Percentiles rank a stretch among this genome's conserved stretches.
Evolutionary conservation across 1,140 invertebrate species (phyloP).

Genomic region (Andricus grossulariae): DNA sequence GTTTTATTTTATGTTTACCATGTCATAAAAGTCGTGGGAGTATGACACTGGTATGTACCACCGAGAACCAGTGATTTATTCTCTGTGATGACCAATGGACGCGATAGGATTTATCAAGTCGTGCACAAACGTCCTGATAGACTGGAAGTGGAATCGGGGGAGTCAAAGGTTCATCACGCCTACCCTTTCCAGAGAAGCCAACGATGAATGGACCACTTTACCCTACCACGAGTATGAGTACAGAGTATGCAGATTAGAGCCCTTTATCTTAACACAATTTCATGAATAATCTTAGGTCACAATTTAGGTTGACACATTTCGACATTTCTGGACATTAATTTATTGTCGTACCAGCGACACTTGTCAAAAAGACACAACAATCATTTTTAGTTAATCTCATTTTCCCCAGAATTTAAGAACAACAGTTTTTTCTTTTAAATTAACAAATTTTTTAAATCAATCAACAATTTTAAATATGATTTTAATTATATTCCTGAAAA

Average conservation of each 20-base stretch:
- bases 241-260: too few species aligned
- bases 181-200: constrained; percentile 7
- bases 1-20: background rate
- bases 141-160: background rate
- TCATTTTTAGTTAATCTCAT: constrained; percentile 6
- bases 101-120: constrained; percentile 31
- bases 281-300: too few species aligned
- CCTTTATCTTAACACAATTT: background rate
- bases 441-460: too few species aligned
- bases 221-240: background rate
- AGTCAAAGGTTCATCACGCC: constrained; percentile 35
- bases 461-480: too few species aligned
- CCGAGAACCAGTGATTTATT: background rate
- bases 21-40: constrained; percentile 5
- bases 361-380: background rate
- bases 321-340: too few species aligned
- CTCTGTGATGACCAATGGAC: constrained; percentile 29
- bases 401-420: background rate
- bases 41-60: background rate
- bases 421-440: too few species aligned
- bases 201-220: constrained; percentile 8
- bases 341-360: background rate
- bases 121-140: constrained; percentile 6
- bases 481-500: too few species aligned
- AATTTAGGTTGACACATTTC: too few species aligned